A percentile compares a stretch with the other conserved stretches of the same genome.
phyloP scores from a whole-genome alignment of 2,888 invertebrate species.

The Nezara viridula region DNA sequence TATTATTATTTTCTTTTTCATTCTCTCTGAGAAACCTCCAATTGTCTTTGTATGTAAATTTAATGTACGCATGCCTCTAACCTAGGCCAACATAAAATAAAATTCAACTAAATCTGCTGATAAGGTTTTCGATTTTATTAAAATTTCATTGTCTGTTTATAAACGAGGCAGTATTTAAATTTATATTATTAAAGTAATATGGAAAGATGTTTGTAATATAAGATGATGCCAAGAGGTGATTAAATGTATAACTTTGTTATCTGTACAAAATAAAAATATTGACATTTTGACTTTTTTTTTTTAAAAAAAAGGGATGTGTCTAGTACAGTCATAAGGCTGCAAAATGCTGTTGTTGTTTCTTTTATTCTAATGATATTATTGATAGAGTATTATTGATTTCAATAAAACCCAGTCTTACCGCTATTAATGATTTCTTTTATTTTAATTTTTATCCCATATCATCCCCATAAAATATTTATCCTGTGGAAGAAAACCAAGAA shows the following conservation, averaged over 20 bases:
- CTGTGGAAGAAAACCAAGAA: neutral
- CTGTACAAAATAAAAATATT: constrained; percentile 63
- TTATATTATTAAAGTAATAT: constrained; percentile 41
- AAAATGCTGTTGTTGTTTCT: constrained; percentile 66
- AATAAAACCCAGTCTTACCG: constrained; percentile 66
- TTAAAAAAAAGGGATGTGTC: constrained; percentile 63
- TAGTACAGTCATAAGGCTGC: constrained; percentile 64
- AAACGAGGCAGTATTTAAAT: neutral
- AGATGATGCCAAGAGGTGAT: constrained; percentile 61
- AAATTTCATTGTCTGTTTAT: neutral
- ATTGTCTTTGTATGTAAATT: constrained; percentile 61
- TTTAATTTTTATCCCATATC: neutral
- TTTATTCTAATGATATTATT: constrained; percentile 66
- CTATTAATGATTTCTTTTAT: constrained; percentile 54
- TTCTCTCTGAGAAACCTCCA: constrained; percentile 52
- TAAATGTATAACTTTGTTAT: constrained; percentile 63
- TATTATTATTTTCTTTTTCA: constrained; percentile 53
- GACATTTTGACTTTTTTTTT: constrained; percentile 64
- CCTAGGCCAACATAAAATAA: neutral
- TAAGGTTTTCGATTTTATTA: constrained; percentile 47
- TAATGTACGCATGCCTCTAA: neutral
- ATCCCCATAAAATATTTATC: neutral
- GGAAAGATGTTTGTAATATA: constrained; percentile 23
- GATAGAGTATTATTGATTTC: constrained; percentile 66
- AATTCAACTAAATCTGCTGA: neutral